A percentile compares a stretch with the other conserved stretches of the same genome.
These are phyloP conservation scores for Pseudorhombus dupliciocellatus DNA, from an alignment of 2,113 vertebrate species.

Conservation along the genomic window DNA sequence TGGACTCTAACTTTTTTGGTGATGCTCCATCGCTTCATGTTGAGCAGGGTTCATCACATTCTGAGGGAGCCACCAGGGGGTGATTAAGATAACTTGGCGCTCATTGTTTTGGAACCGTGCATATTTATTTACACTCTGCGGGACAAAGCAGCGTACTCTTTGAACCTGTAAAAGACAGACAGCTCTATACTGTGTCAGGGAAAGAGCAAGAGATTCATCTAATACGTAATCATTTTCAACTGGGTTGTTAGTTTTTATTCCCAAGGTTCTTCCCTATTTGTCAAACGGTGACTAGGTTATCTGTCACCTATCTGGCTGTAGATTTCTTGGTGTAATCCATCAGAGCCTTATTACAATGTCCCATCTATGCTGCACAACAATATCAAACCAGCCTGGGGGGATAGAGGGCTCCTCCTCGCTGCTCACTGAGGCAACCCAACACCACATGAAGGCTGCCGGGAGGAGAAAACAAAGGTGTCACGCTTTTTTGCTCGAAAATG, in stretches of 20 bases:
- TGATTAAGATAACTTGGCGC: too few species aligned
- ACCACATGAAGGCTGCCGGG: constrained; percentile 63
- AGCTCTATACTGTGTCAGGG: background rate
- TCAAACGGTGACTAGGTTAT: constrained; percentile 45
- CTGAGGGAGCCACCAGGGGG: too few species aligned
- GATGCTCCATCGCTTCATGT: too few species aligned
- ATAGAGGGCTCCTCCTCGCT: background rate
- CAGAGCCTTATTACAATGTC: constrained; percentile 56
- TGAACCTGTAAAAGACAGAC: background rate
- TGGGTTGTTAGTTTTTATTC: constrained; percentile 36
- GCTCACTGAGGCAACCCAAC: constrained; percentile 50
- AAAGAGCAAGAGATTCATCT: background rate
- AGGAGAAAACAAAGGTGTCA: constrained; percentile 18
- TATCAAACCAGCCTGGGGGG: constrained; percentile 39
- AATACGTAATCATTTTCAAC: constrained; percentile 34
- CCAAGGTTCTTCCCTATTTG: constrained; percentile 27
- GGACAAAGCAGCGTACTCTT: background rate
- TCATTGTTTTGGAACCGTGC: background rate
- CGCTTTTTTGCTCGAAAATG: background rate
- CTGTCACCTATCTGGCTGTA: constrained; percentile 22
- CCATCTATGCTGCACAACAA: constrained; percentile 47
- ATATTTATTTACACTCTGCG: background rate
- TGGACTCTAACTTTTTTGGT: too few species aligned
- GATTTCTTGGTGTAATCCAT: constrained; percentile 10
- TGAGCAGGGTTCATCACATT: too few species aligned